Conservation (phyloP, 2,113 vertebrate genomes). For the Atherinomorus stipes region DNA sequence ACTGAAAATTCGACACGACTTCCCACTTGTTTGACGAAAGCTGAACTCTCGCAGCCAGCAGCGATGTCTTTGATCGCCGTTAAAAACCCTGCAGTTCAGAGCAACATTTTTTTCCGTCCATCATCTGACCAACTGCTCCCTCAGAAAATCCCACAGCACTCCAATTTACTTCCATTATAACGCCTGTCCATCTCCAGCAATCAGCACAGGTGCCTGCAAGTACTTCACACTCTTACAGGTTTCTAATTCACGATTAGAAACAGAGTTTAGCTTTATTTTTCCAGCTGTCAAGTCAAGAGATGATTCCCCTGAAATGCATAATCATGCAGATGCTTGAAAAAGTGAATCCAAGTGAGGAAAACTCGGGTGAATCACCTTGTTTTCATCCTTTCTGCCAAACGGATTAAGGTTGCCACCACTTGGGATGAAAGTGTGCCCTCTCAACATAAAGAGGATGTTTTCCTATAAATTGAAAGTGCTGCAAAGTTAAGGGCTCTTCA, state of each 20-base stretch:
- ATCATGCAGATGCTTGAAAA: background rate
- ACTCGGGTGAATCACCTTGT: conserved; percentile 11
- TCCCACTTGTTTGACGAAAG: background rate
- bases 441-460: conserved; percentile 1
- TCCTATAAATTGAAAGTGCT: conserved; percentile 13
- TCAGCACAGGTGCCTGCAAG: background rate
- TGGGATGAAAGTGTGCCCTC: background rate
- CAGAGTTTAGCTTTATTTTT: background rate
- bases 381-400: conserved; percentile 5
- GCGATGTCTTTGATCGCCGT: background rate
- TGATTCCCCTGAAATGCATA: background rate
- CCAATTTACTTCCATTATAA: background rate
- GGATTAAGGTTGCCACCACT: conserved; percentile 4
- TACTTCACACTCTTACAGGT: background rate
- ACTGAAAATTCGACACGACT: background rate
- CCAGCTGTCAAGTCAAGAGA: background rate
- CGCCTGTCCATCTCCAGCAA: conserved; percentile 10
- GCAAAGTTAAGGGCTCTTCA: too few relatives aligned
- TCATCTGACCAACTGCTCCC: conserved; percentile 6
- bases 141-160: background rate
- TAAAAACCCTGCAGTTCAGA: too few relatives aligned
- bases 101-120: too few relatives aligned
- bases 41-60: background rate
- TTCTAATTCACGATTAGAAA: background rate
- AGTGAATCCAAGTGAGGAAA: background rate